Conservation (phyloP, 2,888 invertebrate genomes). For the Melanargia galathea region DNA sequence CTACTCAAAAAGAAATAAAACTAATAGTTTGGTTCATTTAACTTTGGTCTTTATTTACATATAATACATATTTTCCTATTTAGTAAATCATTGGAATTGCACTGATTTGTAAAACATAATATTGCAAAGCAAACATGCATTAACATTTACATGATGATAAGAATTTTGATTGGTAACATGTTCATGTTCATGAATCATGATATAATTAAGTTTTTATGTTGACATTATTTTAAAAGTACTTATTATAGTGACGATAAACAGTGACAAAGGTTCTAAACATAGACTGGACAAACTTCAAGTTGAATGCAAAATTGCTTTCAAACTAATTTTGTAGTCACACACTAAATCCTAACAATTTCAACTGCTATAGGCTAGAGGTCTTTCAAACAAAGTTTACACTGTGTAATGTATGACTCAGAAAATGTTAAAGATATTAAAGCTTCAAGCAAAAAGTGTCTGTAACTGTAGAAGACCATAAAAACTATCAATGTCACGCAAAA, state of each 20-base stretch:
- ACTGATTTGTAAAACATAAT: conserved; percentile 22
- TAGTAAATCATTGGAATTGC: conserved; percentile 17
- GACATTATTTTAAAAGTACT: background rate
- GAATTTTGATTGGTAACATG: background rate
- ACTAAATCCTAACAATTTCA: background rate
- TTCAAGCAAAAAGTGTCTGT: conserved; percentile 6
- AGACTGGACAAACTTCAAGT: too few species aligned
- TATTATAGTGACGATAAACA: background rate
- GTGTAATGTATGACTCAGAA: background rate
- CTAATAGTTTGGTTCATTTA: conserved; percentile 23
- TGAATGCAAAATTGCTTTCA: too few species aligned
- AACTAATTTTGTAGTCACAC: too few species aligned
- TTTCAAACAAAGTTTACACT: background rate
- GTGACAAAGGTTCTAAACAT: too few species aligned
- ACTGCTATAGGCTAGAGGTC: background rate
- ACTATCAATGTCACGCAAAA: conserved; percentile 11
- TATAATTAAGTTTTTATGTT: background rate
- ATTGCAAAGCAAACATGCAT: background rate
- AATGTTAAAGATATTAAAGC: background rate
- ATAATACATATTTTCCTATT: conserved; percentile 35
- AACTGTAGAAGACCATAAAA: conserved; percentile 5
- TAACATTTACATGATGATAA: background rate
- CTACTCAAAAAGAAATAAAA: too few species aligned
- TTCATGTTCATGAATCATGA: background rate
- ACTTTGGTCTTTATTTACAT: conserved; percentile 43